Base-by-base conservation (phyloP, 2,797 vertebrate genomes). In the Apogon talboti region DNA sequence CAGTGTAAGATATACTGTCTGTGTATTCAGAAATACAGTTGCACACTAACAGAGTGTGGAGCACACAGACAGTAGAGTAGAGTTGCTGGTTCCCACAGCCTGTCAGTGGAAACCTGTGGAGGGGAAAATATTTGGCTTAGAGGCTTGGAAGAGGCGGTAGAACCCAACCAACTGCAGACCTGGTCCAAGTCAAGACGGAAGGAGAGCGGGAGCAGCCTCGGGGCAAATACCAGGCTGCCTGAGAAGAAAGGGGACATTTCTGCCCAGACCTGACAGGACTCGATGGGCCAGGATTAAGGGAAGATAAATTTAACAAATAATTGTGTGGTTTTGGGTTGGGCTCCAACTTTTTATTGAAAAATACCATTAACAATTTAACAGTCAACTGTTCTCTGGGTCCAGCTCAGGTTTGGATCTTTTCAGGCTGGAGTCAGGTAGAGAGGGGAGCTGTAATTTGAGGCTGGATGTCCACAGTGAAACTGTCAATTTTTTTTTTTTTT, bases 81-180 rank as follows among this genome's bases (percentile, higher is more conserved):
- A 73, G 69, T 70, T 85, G 83, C 79, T 75, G 80, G 89, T 92
- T 92, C 90, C 87, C 91, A 92, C 86, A 91, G 81, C 66, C 83
- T 87, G 84, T 82, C 77, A 84, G 82, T 89, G 89, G 84, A 90
- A 92, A 90, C 88, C 89, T 89, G 87, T 81, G 46, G 86, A 89
- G 89, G 83, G 83, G 82, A 90, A 93, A 91, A 89, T 91, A 90
- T 92, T 93, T 92, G 84, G 86, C 83, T 91, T 81, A 71, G 81
- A 89, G 76, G 72, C 79, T 81, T 84, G 74, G 79, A 88, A 83
- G 73, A 77, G 64, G 58, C 24, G 5, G 67, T 50, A 78, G 58
- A 75, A 71, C 62, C 69, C 55, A 46, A 63, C 66, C 63, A 79
- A 58, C 68, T 52, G 30, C 51, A 71, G 71, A 48, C 18, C 57